A percentile compares a stretch with the other conserved stretches of the same genome.
Evolutionary conservation across 1,140 invertebrate genomes (phyloP).

Genomic region (Gyrodactylus salaris): DNA sequence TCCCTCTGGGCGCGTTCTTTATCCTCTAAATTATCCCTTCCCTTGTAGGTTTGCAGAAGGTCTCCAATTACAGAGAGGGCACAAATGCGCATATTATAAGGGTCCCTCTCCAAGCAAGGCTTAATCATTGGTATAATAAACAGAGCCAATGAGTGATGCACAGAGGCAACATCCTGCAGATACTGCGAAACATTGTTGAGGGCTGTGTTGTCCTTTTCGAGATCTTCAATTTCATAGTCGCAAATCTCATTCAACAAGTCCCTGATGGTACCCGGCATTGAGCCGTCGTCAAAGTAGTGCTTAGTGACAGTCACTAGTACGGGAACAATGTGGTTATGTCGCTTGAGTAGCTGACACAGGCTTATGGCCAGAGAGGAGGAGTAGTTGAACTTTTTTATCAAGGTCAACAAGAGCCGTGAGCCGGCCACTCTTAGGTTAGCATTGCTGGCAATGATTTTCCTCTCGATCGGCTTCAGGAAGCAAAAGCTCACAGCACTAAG

Average conservation of each 20-base stretch:
- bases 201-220: neutral
- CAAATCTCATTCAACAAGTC: constrained; percentile 3
- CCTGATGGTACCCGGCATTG: neutral
- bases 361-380: constrained; percentile 13
- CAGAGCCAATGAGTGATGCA: neutral
- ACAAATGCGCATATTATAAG: constrained; percentile 40
- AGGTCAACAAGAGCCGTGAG: constrained; percentile 38
- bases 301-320: neutral
- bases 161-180: neutral
- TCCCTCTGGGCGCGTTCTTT: constrained; percentile 19
- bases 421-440: constrained; percentile 33
- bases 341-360: constrained; percentile 1
- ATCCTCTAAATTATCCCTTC: constrained; percentile 32
- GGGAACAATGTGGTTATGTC: neutral
- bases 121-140: neutral
- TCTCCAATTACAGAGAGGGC: constrained; percentile 40
- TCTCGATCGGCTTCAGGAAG: constrained; percentile 39
- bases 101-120: constrained; percentile 19
- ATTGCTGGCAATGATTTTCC: constrained; percentile 25
- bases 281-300: neutral
- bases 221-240: neutral
- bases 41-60: constrained; percentile 29
- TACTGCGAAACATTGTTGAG: neutral
- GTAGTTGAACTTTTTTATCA: constrained; percentile 46
- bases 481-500: constrained; percentile 30